Base-by-base conservation (phyloP, 2,888 invertebrate genomes). In the Limnephilus marmoratus region DNA sequence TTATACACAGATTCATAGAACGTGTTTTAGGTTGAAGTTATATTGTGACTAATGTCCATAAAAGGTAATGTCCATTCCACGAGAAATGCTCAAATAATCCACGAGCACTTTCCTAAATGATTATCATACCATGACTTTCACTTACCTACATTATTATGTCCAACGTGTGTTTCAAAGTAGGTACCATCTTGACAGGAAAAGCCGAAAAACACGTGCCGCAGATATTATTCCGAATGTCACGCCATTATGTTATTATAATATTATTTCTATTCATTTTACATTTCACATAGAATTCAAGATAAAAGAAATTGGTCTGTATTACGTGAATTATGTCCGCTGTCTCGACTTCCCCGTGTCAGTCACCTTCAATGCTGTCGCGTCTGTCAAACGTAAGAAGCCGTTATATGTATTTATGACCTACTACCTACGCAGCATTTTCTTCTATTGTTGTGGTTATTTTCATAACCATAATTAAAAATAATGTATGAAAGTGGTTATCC, bases 181-280 rank as follows among this genome's bases (percentile, higher is more conserved):
- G n/a, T 68, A 68, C n/a, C n/a, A n/a, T 68, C 68, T 68, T 68
- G 68, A 68, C 68, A 68, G 68, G n/a, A 68, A 68, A 68, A 68
- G 68, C 24, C 68, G 68, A 68, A 68, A 53, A 68, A 68, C 24
- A 24, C 68, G 68, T 68, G 24, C 68, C 68, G 2, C 68, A 7
- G 18, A 41, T 31, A 85, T 85, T 85, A 31, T 41, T 85, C 85
- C 24, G 41, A 85, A 85, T 85, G 85, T 85, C 85, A 85, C 37
- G 41, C 45, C 85, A 85, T 85, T 85, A 41, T 15, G 45, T 7
- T 18, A 41, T 34, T 82, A 18, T 31, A 15, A 82, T 31, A 82
- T 31, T 31, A 31, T 68, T 82, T 82, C 82, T 82, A 13, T 34
- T 82, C 41, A 1, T 41, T 45, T 45, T 41, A 85, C 85, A 85